Evolutionary conservation across 2,113 vertebrate species (phyloP).

Genomic region (Nycticryphes semicollaris): DNA sequence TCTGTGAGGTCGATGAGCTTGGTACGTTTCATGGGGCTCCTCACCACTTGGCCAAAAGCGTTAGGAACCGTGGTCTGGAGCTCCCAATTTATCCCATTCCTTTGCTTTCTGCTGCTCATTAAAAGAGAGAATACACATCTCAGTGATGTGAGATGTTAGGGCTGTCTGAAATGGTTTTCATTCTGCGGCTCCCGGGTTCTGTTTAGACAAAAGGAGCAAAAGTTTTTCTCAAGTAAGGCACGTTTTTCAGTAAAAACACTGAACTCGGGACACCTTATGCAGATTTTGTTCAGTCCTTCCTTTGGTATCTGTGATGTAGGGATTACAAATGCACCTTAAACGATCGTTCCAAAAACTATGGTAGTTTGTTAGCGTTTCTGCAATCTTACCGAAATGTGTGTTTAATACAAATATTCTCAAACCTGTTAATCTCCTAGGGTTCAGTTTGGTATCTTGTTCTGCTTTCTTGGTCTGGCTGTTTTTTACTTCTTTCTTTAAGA

Average conservation of each 20-base stretch:
- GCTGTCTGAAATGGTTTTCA: neutral
- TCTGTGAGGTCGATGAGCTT: neutral
- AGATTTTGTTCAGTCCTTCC: neutral
- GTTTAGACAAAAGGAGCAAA: neutral
- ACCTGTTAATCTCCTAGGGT: neutral
- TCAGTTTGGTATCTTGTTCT: neutral
- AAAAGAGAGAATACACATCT: neutral
- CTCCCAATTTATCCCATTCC: neutral
- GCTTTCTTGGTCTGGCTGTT: fast-evolving
- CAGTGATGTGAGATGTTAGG: neutral
- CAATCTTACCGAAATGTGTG: neutral
- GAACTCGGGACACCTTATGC: neutral
- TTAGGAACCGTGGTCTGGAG: neutral
- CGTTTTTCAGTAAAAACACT: neutral
- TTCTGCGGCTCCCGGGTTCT: neutral
- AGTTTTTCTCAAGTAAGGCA: neutral
- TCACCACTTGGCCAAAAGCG: fast-evolving
- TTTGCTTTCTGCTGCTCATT: slow-evolving; percentile 8
- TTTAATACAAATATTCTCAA: neutral
- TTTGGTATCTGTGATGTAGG: neutral
- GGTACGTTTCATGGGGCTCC: neutral
- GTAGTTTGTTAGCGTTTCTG: neutral
- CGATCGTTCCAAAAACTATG: neutral
- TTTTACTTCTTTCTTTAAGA: neutral
- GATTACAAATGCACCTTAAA: neutral